Evolutionary conservation across 1,140 invertebrate species (phyloP).

Genomic region (Drosophila equinoxialis): DNA sequence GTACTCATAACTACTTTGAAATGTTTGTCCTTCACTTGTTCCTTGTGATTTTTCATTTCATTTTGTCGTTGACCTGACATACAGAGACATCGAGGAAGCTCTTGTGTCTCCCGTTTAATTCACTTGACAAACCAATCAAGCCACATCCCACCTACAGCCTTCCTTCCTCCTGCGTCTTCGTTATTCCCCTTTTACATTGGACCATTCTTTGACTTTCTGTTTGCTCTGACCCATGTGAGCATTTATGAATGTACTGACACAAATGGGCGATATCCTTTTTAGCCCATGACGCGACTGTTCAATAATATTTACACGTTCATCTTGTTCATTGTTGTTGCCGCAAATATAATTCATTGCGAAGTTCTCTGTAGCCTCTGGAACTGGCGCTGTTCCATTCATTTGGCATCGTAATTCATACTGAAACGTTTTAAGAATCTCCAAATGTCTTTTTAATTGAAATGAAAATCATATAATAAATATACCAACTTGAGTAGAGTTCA

Average conservation of each 20-base stretch:
- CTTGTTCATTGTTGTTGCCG: conserved; percentile 58
- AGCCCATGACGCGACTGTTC: conserved; percentile 38
- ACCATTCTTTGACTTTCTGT: neutral
- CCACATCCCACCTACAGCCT: neutral
- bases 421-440: neutral
- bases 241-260: neutral
- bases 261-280: conserved; percentile 44
- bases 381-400: neutral
- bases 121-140: conserved; percentile 10
- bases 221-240: neutral
- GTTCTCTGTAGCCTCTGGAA: neutral
- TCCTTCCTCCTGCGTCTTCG: conserved; percentile 23
- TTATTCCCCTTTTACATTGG: neutral
- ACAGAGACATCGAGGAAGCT: conserved; percentile 1
- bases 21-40: conserved; percentile 1
- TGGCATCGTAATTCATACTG: neutral
- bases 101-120: conserved; percentile 29
- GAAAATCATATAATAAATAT: too few species aligned
- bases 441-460: too few species aligned
- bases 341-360: conserved; percentile 71
- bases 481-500: too few species aligned
- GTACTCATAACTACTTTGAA: conserved; percentile 5
- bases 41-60: conserved; percentile 14
- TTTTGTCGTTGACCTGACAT: conserved; percentile 1
- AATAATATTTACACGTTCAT: conserved; percentile 74